Evolutionary conservation across 35 echinoderm and acorn worm species (phyloP), one percentile per base, ranked within the genome.

Genomic region (Eucidaris tribuloides): DNA sequence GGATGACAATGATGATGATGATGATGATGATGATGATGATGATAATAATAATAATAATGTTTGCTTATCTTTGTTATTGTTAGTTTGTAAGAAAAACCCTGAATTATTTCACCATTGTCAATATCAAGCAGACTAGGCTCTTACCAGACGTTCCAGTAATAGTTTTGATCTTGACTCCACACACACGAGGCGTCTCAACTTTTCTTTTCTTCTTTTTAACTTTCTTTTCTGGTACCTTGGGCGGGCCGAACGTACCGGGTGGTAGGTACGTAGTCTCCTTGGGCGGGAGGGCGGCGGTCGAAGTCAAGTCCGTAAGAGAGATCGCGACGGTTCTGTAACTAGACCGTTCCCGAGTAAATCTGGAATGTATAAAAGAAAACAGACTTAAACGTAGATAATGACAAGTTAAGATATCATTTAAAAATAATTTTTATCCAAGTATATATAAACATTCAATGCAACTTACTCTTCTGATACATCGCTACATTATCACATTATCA

Each of bases 131-230:
- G n/a, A n/a, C n/a, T n/a, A n/a, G n/a, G 5, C 0, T 71, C 92
- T 81, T 18, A 94, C 92, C 79, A 28, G 84, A 82, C 20, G 84
- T 35, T 58, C 93, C 93, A 59, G 71, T 91, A 44, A 91, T 62
- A 0, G 89, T 87, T 35, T 96, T 96, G 37, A 94, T 94, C 76
- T 94, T 94, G 42, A 94, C 92, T 2, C 92, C 92, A 77, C 86
- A 89, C 7, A 94, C 92, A 2, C 64, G 76, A 22, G 92, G 92
- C 15, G 92, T 94, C 9, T 57, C 82, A 2, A 84, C 45, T 39
- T 65, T 58, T 24, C 50, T 78, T 63, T 94, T 94, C 76, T 94
- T 94, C 71, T 78, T 94, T 27, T 81, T 79, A 19, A 44, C 81
- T 74, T 85, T 85, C 58, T 83, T 94, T 77, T 88, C 81, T 1